Conservation (phyloP, 2,113 vertebrate species). For the Mirza zaza region DNA sequence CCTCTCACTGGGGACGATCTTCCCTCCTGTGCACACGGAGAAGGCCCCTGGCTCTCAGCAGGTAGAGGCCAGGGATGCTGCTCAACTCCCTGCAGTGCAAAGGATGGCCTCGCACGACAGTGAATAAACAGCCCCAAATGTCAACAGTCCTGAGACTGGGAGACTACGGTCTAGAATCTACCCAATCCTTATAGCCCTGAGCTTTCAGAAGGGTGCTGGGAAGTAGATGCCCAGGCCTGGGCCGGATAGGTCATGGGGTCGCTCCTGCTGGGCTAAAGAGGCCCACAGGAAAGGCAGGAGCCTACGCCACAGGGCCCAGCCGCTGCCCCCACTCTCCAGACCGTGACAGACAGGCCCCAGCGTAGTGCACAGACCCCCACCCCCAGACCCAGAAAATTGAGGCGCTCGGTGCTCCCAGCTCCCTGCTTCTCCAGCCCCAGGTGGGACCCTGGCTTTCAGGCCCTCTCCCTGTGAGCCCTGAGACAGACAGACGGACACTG, state of each 20-base stretch:
- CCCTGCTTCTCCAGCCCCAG: slow-evolving; percentile 8
- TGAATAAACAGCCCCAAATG: background rate
- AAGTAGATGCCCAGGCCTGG: background rate
- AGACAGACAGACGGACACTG: slow-evolving; percentile 48
- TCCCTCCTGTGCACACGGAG: background rate
- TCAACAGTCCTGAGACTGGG: background rate
- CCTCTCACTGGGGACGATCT: background rate
- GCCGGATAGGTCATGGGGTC: background rate
- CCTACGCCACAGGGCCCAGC: background rate
- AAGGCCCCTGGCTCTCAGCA: background rate
- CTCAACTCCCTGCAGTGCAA: background rate
- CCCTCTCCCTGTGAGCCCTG: slow-evolving; percentile 38
- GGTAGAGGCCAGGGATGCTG: background rate
- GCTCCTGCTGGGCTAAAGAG: background rate
- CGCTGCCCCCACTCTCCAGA: background rate
- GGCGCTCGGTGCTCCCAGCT: background rate
- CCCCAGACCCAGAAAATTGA: background rate
- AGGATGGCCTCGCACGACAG: background rate
- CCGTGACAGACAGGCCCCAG: background rate
- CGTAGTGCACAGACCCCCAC: background rate
- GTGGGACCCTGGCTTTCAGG: background rate
- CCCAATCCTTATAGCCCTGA: background rate
- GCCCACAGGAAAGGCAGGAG: background rate
- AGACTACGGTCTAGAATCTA: background rate
- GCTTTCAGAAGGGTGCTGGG: background rate